phyloP scores from a whole-genome alignment of 2,113 vertebrate species.

The Rostratula benghalensis region DNA sequence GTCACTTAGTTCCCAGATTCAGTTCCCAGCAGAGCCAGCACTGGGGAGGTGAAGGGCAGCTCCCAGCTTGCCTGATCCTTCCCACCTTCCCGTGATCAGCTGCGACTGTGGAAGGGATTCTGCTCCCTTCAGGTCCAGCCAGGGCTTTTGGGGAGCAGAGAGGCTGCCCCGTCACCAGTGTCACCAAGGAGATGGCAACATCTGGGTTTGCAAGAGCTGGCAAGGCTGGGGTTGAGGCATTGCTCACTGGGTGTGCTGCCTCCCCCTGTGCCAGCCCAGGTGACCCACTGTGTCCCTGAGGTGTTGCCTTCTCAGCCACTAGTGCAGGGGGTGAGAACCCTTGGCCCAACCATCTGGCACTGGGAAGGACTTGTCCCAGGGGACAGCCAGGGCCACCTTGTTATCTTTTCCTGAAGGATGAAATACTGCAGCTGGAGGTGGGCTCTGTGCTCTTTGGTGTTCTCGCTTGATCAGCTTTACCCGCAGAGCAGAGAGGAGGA shows the following conservation, averaged over 20 bases:
- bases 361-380: neutral
- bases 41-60: neutral
- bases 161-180: neutral
- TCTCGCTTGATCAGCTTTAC: neutral
- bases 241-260: neutral
- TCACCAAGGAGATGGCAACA: neutral
- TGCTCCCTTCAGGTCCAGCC: neutral
- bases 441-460: neutral
- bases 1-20: neutral
- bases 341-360: neutral
- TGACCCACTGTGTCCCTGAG: accelerated
- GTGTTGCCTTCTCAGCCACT: neutral
- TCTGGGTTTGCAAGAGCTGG: neutral
- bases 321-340: neutral
- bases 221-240: neutral
- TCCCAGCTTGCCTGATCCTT: neutral
- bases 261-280: neutral
- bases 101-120: neutral
- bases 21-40: neutral
- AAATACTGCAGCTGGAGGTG: neutral
- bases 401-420: neutral
- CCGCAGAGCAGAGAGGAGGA: neutral
- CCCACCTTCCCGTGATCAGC: accelerated
- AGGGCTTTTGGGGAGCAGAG: neutral
- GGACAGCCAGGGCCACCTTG: neutral